Evolutionary conservation across 2,888 invertebrate species (phyloP), one percentile per base, ranked within the genome.

Genomic region (Athrips mouffetella): DNA sequence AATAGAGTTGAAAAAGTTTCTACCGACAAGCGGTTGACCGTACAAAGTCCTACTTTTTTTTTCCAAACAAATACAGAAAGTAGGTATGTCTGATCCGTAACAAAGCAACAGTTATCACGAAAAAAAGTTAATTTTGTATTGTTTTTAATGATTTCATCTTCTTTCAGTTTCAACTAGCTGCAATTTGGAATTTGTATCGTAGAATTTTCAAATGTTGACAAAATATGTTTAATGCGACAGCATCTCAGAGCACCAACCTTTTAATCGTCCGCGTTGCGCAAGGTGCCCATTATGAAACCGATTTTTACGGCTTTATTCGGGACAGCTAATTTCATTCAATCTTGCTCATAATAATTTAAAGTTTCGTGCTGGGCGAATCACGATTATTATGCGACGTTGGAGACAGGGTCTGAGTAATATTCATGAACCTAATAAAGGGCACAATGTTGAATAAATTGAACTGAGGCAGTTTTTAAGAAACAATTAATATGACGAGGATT

Each of bases 331-430:
- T 78, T 74, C 62, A 67, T 80, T 72, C 69, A 73, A 70, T 75
- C 74, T 73, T 73, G 76, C 70, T 73, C 73, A 72, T 75, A 67
- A 70, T 80, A 76, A 79, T 60, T 80, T 76, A 67, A 63, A 72
- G 73, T 64, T 73, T 76, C 81, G 73, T 80, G 80, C 82, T 80
- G 80, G 61, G 80, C 74, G 62, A 70, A 72, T 73, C 79, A 76
- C 70, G 75, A 74, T 81, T 75, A 77, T 74, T 73, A 77, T 73
- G 69, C 75, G 73, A 63, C 60, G 53, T 54, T 57, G 56, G 58
- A 59, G 60, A 68, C 65, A 64, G 63, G 64, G 64, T 62, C 66
- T 71, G 64, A 63, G 65, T 65, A 62, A 76, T 73, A 76, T 75
- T 77, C 74, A 78, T 80, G 62, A 60, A 59, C 45, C 54, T 51